phyloP scores from a whole-genome alignment of 2,888 invertebrate species.

The Sphaeridia pumilis region DNA sequence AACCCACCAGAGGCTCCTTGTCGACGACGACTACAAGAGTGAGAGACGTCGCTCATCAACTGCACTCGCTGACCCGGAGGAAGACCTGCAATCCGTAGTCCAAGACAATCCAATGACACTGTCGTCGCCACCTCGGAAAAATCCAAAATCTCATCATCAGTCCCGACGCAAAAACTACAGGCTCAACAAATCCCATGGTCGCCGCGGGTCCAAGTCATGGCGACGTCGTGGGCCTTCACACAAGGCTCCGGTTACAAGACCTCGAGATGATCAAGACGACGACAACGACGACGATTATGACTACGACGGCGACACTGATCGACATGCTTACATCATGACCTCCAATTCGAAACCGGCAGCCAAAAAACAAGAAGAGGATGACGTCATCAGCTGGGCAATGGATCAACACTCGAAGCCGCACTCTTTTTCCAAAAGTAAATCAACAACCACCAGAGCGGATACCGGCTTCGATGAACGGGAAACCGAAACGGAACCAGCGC shows the following conservation, averaged over 20 bases:
- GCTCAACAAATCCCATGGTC: background rate
- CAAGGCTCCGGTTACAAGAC: background rate
- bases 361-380: constrained; percentile 30
- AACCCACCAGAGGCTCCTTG: too few relatives aligned
- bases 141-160: too few relatives aligned
- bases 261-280: constrained; percentile 11
- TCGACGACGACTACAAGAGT: too few relatives aligned
- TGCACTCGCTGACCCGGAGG: too few relatives aligned
- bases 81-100: too few relatives aligned
- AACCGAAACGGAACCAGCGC: background rate
- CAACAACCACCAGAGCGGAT: background rate
- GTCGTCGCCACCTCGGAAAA: too few relatives aligned
- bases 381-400: constrained; percentile 30
- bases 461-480: background rate
- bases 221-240: constrained; percentile 3
- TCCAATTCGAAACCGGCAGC: constrained; percentile 19
- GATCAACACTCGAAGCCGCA: constrained; percentile 32
- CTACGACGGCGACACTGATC: constrained; percentile 21
- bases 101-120: too few relatives aligned
- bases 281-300: constrained; percentile 24
- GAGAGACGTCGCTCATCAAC: too few relatives aligned
- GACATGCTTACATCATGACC: constrained; percentile 36
- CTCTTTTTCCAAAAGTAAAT: background rate
- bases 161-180: too few relatives aligned
- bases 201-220: constrained; percentile 8